phyloP scores from a whole-genome alignment of 37 sponge, comb jelly and placozoan species.

The Aplysina aerophoba region DNA sequence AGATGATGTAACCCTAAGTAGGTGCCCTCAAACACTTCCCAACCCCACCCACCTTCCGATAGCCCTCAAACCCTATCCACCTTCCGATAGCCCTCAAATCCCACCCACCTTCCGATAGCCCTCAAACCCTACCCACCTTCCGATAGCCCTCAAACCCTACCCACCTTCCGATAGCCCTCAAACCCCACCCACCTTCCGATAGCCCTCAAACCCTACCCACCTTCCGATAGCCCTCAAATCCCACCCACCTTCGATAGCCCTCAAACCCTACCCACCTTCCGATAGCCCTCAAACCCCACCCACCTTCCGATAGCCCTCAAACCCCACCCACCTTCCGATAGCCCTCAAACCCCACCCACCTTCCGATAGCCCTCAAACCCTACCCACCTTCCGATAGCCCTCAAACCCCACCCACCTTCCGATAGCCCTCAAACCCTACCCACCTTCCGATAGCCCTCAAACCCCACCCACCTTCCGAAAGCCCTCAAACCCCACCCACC shows the following conservation, averaged over 20 bases:
- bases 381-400: conserved; percentile 61
- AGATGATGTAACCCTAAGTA: background rate
- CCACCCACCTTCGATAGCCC: background rate
- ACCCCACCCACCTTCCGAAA: no score
- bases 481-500: conserved; percentile 39
- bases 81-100: no score
- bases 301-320: no score
- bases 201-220: conserved; percentile 44
- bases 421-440: no score
- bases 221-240: conserved; percentile 76
- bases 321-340: conserved; percentile 61
- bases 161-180: no score
- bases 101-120: conserved; percentile 65
- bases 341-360: background rate
- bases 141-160: conserved; percentile 31
- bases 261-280: conserved; percentile 44
- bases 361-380: no score
- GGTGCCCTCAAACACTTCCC: background rate
- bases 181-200: conserved; percentile 55
- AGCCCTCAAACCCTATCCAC: conserved; percentile 68
- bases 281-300: conserved; percentile 28
- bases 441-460: conserved; percentile 59
- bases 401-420: background rate
- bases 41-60: conserved; percentile 55
- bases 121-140: conserved; percentile 48